A percentile compares a stretch with the other conserved stretches of the same genome.
These are phyloP conservation scores for Actinia tenebrosa DNA, from an alignment of 64 coral and sea anemone species.

Conservation along the genomic window DNA sequence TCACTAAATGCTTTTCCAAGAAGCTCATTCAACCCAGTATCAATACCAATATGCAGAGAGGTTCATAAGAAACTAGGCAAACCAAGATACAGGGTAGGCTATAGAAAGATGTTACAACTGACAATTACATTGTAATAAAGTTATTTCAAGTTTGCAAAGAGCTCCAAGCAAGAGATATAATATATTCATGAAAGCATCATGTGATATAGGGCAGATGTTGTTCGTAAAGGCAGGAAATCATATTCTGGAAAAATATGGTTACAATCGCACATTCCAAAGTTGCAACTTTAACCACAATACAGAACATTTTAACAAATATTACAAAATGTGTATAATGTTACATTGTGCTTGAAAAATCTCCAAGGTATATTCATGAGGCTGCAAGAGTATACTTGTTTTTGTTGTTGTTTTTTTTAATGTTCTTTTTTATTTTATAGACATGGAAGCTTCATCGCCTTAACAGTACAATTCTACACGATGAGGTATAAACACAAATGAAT, in stretches of 20 bases:
- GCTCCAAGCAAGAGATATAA: no score
- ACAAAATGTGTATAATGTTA: no score
- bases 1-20: constrained; percentile 89
- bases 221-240: no score
- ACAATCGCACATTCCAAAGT: no score
- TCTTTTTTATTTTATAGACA: constrained; percentile 23
- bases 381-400: no score
- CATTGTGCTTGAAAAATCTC: no score
- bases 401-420: neutral
- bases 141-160: no score
- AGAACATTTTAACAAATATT: no score
- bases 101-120: neutral
- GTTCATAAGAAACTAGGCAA: constrained; percentile 87
- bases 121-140: neutral
- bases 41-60: constrained; percentile 80
- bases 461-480: constrained; percentile 82
- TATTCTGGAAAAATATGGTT: no score
- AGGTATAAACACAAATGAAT: constrained; percentile 16
- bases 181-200: no score
- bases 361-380: neutral
- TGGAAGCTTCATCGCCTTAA: constrained; percentile 82
- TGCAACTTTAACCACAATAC: no score
- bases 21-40: constrained; percentile 81
- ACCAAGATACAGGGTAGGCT: constrained; percentile 72
- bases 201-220: no score